phyloP scores from a whole-genome alignment of 2,888 invertebrate genomes.

The Pediacus dermestoides region DNA sequence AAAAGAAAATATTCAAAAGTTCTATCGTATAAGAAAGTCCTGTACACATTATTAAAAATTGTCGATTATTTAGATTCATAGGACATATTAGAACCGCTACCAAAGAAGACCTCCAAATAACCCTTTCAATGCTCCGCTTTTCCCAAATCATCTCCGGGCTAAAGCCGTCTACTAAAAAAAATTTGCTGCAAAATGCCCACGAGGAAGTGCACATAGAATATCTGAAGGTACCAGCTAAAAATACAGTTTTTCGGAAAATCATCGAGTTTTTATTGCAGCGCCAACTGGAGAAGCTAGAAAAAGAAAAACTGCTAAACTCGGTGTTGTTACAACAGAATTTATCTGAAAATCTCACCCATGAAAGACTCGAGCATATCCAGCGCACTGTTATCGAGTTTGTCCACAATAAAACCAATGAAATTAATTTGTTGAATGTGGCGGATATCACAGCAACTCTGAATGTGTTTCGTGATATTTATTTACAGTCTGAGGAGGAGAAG shows the following conservation, averaged over 20 bases:
- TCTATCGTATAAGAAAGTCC: too few relatives aligned
- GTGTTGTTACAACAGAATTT: conserved; percentile 44
- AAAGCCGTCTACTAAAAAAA: conserved; percentile 27
- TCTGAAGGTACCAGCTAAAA: too few relatives aligned
- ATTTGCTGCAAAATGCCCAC: conserved; percentile 27
- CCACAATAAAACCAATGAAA: conserved; percentile 40
- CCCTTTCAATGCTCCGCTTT: conserved; percentile 48
- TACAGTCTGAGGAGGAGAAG: conserved; percentile 33
- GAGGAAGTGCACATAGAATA: conserved; percentile 31
- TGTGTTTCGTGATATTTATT: conserved; percentile 43
- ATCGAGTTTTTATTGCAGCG: conserved; percentile 33
- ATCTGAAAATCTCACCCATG: conserved; percentile 38
- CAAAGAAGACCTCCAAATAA: conserved; percentile 41
- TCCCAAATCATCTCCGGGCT: conserved; percentile 40
- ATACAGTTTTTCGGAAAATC: too few relatives aligned
- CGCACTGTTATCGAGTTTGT: conserved; percentile 43
- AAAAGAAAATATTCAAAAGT: too few relatives aligned
- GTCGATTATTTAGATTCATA: conserved; percentile 46
- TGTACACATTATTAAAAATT: too few relatives aligned
- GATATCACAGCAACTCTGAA: conserved; percentile 43
- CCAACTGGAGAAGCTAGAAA: conserved; percentile 37
- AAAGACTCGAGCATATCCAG: conserved; percentile 42
- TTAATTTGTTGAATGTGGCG: conserved; percentile 43
- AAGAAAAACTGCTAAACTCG: conserved; percentile 42
- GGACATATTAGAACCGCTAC: conserved; percentile 46